phyloP scores from a whole-genome alignment of 2,888 invertebrate species.

The Troilus luridus region DNA sequence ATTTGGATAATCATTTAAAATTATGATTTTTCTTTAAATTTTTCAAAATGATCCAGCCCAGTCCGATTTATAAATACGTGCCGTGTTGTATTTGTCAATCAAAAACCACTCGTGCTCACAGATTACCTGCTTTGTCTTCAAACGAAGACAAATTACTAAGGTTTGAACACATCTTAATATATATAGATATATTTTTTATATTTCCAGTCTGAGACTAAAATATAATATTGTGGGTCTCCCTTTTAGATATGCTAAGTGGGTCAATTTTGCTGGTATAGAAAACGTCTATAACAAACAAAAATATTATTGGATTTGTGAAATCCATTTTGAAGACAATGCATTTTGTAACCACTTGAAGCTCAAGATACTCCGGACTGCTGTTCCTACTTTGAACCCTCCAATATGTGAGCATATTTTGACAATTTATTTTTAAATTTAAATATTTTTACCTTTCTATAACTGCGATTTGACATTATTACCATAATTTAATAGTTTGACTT shows the following conservation, averaged over 20 bases:
- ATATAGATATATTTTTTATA: no score
- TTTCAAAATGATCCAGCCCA: background rate
- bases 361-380: background rate
- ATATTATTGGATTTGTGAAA: slow-evolving; percentile 24
- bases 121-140: background rate
- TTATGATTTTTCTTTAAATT: background rate
- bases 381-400: slow-evolving; percentile 15
- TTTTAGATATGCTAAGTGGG: slow-evolving; percentile 28
- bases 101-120: background rate
- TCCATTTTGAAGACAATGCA: slow-evolving; percentile 15
- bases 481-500: no score
- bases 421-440: background rate
- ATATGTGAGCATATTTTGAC: background rate
- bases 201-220: background rate
- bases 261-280: slow-evolving; percentile 33
- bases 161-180: background rate
- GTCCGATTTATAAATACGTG: background rate
- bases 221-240: background rate
- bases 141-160: slow-evolving; percentile 18
- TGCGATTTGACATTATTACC: background rate
- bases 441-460: background rate
- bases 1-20: background rate
- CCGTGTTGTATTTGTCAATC: background rate
- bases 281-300: background rate
- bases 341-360: background rate